phyloP scores from a whole-genome alignment of 30 jellyfish, hydroid and myxozoan species.

The Aurelia sp. region DNA sequence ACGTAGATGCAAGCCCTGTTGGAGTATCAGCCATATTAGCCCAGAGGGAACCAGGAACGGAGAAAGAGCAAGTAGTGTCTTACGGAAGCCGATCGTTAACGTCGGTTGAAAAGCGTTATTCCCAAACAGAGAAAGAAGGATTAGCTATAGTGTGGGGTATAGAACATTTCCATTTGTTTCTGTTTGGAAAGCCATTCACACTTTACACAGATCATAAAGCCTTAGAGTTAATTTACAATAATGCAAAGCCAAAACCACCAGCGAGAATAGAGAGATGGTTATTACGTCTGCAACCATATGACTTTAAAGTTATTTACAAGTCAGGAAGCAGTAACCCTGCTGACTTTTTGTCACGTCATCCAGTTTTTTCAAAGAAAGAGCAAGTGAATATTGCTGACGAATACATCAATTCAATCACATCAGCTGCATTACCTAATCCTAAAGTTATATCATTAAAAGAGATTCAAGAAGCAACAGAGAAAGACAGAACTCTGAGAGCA shows the following conservation, averaged over 20 bases:
- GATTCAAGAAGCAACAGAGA: constrained; percentile 19
- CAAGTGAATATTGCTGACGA: background rate
- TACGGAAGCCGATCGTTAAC: constrained; percentile 53
- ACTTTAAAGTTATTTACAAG: too few relatives aligned
- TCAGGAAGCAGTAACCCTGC: too few relatives aligned
- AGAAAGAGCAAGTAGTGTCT: constrained; percentile 22
- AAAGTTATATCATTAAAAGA: constrained; percentile 25
- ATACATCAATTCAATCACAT: constrained; percentile 17
- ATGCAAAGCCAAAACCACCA: background rate
- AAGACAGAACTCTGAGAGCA: background rate
- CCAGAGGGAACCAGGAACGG: constrained; percentile 9
- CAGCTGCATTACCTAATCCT: constrained; percentile 11
- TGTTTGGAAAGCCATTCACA: background rate
- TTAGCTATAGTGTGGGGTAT: background rate
- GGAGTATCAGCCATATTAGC: constrained; percentile 50
- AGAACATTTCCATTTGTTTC: background rate
- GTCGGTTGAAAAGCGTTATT: constrained; percentile 13
- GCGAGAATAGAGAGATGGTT: constrained; percentile 19
- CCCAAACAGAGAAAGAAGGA: constrained; percentile 32
- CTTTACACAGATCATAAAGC: constrained; percentile 3
- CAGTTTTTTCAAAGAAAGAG: too few relatives aligned
- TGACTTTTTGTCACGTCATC: too few relatives aligned
- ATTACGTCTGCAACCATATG: background rate
- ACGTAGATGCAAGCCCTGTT: constrained; percentile 48
- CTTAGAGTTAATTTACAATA: background rate